Base-by-base conservation (phyloP, 2,888 invertebrate species). In the Melinopterus prodromus region DNA sequence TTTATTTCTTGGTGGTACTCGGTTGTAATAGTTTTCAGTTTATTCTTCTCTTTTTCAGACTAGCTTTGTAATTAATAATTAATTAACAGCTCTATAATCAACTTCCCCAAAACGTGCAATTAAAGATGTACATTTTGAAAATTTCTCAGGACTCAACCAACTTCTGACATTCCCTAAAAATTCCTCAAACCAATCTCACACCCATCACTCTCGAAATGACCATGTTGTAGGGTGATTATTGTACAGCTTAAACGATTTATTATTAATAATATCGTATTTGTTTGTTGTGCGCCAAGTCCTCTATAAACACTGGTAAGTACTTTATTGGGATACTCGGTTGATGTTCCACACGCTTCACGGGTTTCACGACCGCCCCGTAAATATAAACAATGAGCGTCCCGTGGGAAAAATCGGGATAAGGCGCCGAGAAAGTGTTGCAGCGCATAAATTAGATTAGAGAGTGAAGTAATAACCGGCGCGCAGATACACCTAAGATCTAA, bases 291-390 rank as follows among this genome's bases (percentile, higher is more conserved):
- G n/a, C 7, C 16, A n/a, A 37, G 76, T 76, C 16, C 53, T 53
- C 53, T 76, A 15, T 38, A 37, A n/a, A 76, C 35, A 16, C 26
- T n/a, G 36, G n/a, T 36, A 36, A 77, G 77, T 35, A 70, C 71
- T 77, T 77, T 77, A 77, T 77, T 77, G 38, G 38, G 69, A 70
- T 70, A 9, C 35, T 15, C 70, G 77, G 70, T 77, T 77, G 77
- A 77, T 70, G 71, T 71, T 35, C 26, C 16, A 16, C 77, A 77
- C 77, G 71, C 77, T 77, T 77, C 77, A 77, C 74, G n/a, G 37
- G 71, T 71, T 77, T 77, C 77, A 77, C 74, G n/a, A 74, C 35
- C 35, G 36, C 36, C 15, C 35, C 36, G 74, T 74, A 74, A 36
- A 36, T 71, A 77, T 71, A 77, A 77, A 77, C 77, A 77, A 77